A percentile compares a stretch with the other conserved stretches of the same genome.
These are phyloP conservation scores for Eriosoma lanigerum DNA, from an alignment of 1,140 invertebrate genomes.

Conservation along the genomic window DNA sequence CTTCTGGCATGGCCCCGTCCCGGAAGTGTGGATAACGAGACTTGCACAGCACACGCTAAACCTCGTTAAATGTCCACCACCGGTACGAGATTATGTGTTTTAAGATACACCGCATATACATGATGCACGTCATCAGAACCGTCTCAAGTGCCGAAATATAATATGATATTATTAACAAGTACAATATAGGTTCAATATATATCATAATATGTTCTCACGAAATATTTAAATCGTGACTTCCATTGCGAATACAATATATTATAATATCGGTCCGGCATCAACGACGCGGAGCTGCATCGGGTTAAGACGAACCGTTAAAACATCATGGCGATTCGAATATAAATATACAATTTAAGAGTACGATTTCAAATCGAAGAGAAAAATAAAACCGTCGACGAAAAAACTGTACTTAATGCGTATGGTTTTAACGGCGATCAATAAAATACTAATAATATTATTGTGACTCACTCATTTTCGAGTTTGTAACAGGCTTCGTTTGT, in stretches of 20 bases:
- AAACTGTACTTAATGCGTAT: neutral
- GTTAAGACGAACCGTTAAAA: slow-evolving; percentile 5
- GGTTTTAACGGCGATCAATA: neutral
- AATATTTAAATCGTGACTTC: slow-evolving; percentile 13
- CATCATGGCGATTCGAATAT: too few relatives aligned
- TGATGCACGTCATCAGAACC: too few relatives aligned
- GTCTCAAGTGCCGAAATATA: too few relatives aligned
- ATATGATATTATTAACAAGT: too few relatives aligned
- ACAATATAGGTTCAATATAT: too few relatives aligned
- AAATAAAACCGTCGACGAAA: neutral
- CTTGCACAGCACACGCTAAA: neutral
- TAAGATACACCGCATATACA: neutral
- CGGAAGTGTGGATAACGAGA: slow-evolving; percentile 21
- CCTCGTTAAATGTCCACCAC: neutral
- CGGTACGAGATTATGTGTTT: too few relatives aligned
- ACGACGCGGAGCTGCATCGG: too few relatives aligned
- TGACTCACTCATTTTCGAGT: neutral
- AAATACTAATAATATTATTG: neutral
- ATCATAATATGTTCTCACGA: slow-evolving; percentile 6
- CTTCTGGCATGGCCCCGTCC: neutral
- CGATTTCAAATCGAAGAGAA: neutral
- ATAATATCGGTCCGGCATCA: neutral
- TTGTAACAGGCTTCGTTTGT: slow-evolving; percentile 26
- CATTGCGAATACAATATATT: neutral
- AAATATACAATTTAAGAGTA: too few relatives aligned